These are phyloP conservation scores for Microctenopoma steveboyesi DNA, from an alignment of 2,797 vertebrate species.

Conservation along the genomic window DNA sequence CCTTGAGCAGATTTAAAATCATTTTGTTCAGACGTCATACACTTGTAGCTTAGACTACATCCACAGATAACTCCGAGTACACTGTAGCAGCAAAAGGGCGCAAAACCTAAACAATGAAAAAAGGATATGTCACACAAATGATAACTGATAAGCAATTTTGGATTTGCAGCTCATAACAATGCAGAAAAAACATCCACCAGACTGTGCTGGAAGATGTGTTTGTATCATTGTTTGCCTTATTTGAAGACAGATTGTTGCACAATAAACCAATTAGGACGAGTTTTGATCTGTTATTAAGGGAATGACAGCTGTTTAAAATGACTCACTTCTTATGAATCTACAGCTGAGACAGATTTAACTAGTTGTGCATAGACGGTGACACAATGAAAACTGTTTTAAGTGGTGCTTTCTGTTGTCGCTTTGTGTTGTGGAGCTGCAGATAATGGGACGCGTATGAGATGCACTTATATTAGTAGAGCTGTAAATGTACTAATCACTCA, in stretches of 20 bases:
- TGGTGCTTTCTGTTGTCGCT: too few species aligned
- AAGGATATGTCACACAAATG: constrained; percentile 70
- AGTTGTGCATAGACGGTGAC: constrained; percentile 1
- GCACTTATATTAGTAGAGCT: too few species aligned
- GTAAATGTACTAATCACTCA: too few species aligned
- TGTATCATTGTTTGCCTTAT: constrained; percentile 56
- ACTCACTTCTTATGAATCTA: constrained; percentile 15
- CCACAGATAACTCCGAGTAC: constrained; percentile 81
- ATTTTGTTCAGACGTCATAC: constrained; percentile 76
- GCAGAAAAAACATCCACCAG: constrained; percentile 22
- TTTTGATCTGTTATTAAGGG: constrained; percentile 21
- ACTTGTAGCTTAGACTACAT: constrained; percentile 82
- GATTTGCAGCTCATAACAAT: constrained; percentile 53
- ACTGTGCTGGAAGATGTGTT: background rate
- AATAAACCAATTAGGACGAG: constrained; percentile 53
- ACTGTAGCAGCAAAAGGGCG: constrained; percentile 62
- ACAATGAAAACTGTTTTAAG: background rate
- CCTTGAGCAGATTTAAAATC: constrained; percentile 81
- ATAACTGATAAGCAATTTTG: constrained; percentile 60
- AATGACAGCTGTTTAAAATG: constrained; percentile 17
- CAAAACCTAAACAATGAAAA: constrained; percentile 74
- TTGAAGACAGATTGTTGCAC: constrained; percentile 31
- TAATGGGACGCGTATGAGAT: too few species aligned
- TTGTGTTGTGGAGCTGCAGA: too few species aligned
- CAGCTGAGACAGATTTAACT: constrained; percentile 21